Base-by-base conservation (phyloP, 2,113 vertebrate genomes). In the Myanophis thanlyinensis region DNA sequence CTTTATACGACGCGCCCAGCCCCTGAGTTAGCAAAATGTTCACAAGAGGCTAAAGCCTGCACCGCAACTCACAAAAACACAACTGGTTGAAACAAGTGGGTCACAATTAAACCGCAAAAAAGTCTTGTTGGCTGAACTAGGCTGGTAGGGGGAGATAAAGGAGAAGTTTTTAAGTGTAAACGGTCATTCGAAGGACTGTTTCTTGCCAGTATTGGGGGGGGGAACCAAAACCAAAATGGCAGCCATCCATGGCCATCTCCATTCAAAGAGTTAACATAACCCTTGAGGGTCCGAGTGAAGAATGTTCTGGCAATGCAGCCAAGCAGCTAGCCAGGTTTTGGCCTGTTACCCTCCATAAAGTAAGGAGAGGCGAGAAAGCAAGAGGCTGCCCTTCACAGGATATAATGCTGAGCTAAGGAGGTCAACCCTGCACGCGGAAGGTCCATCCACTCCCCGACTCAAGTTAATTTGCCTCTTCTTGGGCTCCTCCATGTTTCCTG, bases 401-500 rank as follows among this genome's bases (percentile, higher is more conserved):
- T 84, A 85, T 40, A 56, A 87, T 62, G 67, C 46, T 91, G 9
- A 11, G 13, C 85, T 91, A 94, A 94, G 95, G 23, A 84, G 35
- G 35, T 80, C 94, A 95, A 56, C 93, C n/a, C n/a, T n/a, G n/a
- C n/a, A n/a, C n/a, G n/a, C n/a, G n/a, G n/a, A n/a, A n/a, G 93
- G 93, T 87, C 96, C 94, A 15, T 94, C 46, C 94, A 95, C 95
- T 96, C 97, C 97, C 97, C 94, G 87, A 92, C 54, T 47, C 90
- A 88, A 93, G 97, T 92, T 96, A 96, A 97, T 95, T 96, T 95
- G 95, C 2, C 97, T 97, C 96, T 95, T 91, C 93, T 92, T 93
- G 54, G 96, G 94, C 95, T 95, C 73, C 89, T 96, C 73, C 94
- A 89, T 95, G 94, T 95, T 95, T 96, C 96, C 97, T 95, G 95